These are phyloP conservation scores for Phoenoteleia sp. DNA, from an alignment of 2,888 invertebrate genomes.

Conservation along the genomic window DNA sequence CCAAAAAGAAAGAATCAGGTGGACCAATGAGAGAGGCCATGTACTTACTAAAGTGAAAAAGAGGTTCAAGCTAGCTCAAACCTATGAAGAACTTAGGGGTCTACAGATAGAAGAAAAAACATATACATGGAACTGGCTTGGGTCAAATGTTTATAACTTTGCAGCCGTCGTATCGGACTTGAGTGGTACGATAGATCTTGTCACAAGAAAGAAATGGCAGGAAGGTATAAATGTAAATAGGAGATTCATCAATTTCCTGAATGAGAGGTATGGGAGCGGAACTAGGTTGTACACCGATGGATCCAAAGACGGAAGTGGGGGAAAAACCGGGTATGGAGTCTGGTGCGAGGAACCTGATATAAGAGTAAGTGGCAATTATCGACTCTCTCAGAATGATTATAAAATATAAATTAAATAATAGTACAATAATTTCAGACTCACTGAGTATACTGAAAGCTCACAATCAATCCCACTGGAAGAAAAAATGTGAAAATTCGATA, in stretches of 20 bases:
- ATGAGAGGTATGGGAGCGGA: neutral
- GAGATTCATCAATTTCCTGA: neutral
- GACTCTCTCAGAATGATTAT: neutral
- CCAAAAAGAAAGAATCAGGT: too few relatives aligned
- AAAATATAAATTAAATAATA: neutral
- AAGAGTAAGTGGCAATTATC: too few relatives aligned
- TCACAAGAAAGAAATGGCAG: neutral
- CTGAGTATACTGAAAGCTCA: constrained; percentile 5
- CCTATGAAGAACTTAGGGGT: too few relatives aligned
- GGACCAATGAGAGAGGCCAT: too few relatives aligned
- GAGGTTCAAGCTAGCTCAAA: too few relatives aligned
- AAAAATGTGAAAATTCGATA: neutral
- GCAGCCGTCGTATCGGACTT: too few relatives aligned
- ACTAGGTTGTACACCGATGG: neutral
- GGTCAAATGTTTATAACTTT: too few relatives aligned
- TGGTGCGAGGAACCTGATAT: neutral
- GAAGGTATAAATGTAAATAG: neutral
- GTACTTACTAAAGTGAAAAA: too few relatives aligned
- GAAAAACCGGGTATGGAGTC: neutral
- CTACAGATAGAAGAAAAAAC: too few relatives aligned
- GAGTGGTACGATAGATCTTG: neutral
- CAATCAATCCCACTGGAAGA: neutral
- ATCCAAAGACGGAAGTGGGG: too few relatives aligned
- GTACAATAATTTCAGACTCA: neutral
- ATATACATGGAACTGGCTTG: too few relatives aligned